Conservation (phyloP, 2,113 vertebrate genomes). For the Strix aluco region DNA sequence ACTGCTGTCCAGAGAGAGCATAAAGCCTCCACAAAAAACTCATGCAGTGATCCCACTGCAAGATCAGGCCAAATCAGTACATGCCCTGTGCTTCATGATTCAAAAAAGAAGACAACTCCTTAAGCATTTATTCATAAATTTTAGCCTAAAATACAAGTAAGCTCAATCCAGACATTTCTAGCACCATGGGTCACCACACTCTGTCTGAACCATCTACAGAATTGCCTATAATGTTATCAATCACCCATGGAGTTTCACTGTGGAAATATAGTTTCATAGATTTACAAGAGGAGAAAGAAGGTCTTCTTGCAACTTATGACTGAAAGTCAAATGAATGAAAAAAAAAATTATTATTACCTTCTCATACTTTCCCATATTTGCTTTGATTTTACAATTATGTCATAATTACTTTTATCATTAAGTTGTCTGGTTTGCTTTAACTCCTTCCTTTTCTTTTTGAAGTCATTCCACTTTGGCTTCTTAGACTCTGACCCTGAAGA, state of each 20-base stretch:
- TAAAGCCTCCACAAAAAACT: neutral
- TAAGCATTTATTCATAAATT: neutral
- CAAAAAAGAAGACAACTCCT: neutral
- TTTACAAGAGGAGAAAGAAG: neutral
- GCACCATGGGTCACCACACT: neutral
- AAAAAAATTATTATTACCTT: slow-evolving; percentile 68
- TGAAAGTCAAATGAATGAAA: neutral
- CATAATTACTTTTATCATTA: slow-evolving; percentile 86
- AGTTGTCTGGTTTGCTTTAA: slow-evolving; percentile 83
- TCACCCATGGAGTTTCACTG: neutral
- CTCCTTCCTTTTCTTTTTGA: slow-evolving; percentile 89
- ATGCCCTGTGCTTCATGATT: neutral
- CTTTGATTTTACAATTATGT: slow-evolving; percentile 84
- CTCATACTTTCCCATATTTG: slow-evolving; percentile 88
- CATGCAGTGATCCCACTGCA: neutral
- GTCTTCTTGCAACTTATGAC: neutral
- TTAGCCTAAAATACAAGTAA: neutral
- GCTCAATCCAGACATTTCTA: neutral
- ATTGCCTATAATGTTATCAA: neutral
- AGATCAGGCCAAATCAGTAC: neutral
- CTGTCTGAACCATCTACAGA: neutral
- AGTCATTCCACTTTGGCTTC: slow-evolving; percentile 84
- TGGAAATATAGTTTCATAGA: neutral
- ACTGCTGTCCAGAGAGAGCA: neutral
- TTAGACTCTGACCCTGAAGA: slow-evolving; percentile 79